Conservation (phyloP, 2,797 vertebrate species). For the Paedocypris micromegethes region DNA sequence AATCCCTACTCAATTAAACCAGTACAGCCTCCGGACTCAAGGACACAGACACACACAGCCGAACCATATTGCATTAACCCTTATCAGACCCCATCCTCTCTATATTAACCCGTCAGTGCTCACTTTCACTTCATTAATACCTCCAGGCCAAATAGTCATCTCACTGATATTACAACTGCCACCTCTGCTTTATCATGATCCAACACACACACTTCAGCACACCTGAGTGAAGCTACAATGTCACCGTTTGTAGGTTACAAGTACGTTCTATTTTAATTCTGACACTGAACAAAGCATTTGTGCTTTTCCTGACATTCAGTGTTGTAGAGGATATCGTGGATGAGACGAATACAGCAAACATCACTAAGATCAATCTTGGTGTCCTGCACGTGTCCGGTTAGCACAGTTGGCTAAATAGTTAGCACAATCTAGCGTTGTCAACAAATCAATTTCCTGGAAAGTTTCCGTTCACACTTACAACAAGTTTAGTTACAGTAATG, state of each 20-base stretch:
- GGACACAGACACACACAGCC: slow-evolving; percentile 29
- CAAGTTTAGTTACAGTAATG: too few relatives aligned
- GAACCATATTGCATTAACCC: slow-evolving; percentile 39
- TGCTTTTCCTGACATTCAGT: too few relatives aligned
- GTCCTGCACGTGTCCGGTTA: too few relatives aligned
- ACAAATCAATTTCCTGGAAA: too few relatives aligned
- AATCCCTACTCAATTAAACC: slow-evolving; percentile 37
- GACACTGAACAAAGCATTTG: too few relatives aligned
- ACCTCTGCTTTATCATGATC: slow-evolving; percentile 3
- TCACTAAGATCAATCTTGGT: too few relatives aligned
- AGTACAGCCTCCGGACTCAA: slow-evolving; percentile 28
- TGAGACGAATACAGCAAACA: too few relatives aligned
- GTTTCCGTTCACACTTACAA: too few relatives aligned
- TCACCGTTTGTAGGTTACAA: background rate
- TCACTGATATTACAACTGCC: slow-evolving; percentile 25
- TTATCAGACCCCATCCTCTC: slow-evolving; percentile 33
- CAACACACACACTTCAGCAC: slow-evolving; percentile 1
- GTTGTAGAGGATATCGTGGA: too few relatives aligned
- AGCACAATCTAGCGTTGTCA: too few relatives aligned
- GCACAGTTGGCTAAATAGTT: too few relatives aligned
- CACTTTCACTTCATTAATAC: slow-evolving; percentile 36
- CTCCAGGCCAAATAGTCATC: slow-evolving; percentile 22
- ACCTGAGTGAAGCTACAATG: background rate
- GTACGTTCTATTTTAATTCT: too few relatives aligned
- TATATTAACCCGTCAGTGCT: slow-evolving; percentile 38